Evolutionary conservation across 2,888 invertebrate species (phyloP), one percentile per base, ranked within the genome.

Genomic region (Bellardia bayeri): DNA sequence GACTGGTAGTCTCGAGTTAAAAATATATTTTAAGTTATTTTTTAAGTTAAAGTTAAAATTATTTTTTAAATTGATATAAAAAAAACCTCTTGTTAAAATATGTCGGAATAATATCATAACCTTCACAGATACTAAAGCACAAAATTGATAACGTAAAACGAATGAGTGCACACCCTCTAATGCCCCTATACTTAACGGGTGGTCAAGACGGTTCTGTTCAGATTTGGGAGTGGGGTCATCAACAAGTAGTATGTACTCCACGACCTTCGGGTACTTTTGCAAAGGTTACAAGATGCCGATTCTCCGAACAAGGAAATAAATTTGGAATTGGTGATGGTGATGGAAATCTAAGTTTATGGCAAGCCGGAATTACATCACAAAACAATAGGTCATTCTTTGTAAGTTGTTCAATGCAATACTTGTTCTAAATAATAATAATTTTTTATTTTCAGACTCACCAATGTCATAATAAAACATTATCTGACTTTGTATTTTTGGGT

Each of bases 241-340:
- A 96, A 72, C 97, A 97, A 87, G 97, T 98, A 58, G 97, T 99
- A 14, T 97, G 98, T 91, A 96, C 97, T 33, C 98, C 98, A 1
- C 95, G 99, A 56, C 96, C 98, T n/a, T 96, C 98, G 0, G 99
- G 99, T 49, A 98, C 99, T 6, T 98, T 97, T 94, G 98, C 98
- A 49, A 98, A 98, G 94, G 99, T 99, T 83, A 98, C 98, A 2
- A 96, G 98, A 89, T 98, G 99, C n/a, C 95, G 98, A 85, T 99
- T 99, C 94, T 98, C 98, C 68, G 97, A 98, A 92, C 98, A 99
- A 94, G 99, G 99, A 84, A 99, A 99, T 94, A 99, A 99, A 94
- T 99, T 99, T 94, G 99, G 99, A 49, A 99, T 99, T 2, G 98
- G 98, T 33, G 99, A 99, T 94, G 98, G 98, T 0, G 99, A 99